Conservation (phyloP, 2,113 vertebrate species). For the Leucoraja erinaceus region DNA sequence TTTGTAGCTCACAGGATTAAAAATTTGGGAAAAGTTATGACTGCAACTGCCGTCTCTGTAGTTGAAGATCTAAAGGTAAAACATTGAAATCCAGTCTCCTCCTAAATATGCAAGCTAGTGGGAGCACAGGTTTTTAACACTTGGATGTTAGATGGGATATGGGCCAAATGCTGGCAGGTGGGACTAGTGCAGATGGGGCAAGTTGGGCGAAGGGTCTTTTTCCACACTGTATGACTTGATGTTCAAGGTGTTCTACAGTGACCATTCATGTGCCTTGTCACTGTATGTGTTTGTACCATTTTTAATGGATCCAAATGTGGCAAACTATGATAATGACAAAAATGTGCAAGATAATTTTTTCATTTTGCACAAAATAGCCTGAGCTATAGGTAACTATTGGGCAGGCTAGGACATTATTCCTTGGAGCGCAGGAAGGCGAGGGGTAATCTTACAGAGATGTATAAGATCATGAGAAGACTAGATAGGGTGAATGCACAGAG, state of each 20-base stretch:
- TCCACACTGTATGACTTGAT: too few relatives aligned
- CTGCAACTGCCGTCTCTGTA: not conserved
- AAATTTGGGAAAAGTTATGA: not conserved
- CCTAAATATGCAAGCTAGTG: not conserved
- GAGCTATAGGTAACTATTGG: too few relatives aligned
- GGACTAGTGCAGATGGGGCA: too few relatives aligned
- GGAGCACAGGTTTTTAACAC: not conserved
- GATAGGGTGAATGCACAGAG: too few relatives aligned
- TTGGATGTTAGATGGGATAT: not conserved
- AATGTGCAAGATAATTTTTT: not conserved
- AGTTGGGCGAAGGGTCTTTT: too few relatives aligned
- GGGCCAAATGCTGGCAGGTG: too few relatives aligned
- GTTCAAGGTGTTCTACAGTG: too few relatives aligned
- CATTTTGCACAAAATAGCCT: too few relatives aligned
- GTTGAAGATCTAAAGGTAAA: not conserved
- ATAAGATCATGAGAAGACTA: too few relatives aligned
- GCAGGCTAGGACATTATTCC: too few relatives aligned
- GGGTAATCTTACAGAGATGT: too few relatives aligned
- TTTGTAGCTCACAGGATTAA: not conserved
- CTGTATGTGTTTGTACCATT: not conserved
- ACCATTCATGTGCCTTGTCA: not conserved
- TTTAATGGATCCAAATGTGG: not conserved
- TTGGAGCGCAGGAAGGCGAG: not conserved
- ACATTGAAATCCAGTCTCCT: not conserved
- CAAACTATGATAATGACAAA: not conserved